Evolutionary conservation across 1,140 invertebrate species (phyloP), one percentile per base, ranked within the genome.

Genomic region (Aricia agestis): DNA sequence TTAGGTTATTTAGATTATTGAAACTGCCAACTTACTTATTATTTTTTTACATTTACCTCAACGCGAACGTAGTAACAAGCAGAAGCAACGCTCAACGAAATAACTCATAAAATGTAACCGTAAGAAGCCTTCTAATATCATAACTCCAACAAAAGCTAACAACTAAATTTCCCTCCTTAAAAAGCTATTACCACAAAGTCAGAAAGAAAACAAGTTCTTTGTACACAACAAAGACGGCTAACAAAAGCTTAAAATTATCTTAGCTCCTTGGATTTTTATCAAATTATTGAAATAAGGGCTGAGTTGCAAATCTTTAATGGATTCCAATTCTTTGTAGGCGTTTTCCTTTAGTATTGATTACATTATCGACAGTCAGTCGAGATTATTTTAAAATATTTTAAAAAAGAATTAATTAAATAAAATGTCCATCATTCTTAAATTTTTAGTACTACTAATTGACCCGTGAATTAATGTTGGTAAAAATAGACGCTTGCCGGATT

Each of bases 301-400:
- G 59, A 63, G 19, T 63, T 19, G 59, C 59, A 13, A 18, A 63
- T 1, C 59, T 63, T 17, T 63, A 25, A 63, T 63, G 18, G 59
- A 63, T 25, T 63, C 19, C 18, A 25, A 63, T 63, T 63, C 59
- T 63, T 63, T 63, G 59, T 63, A 63, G 18, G 59, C 59, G 59
- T 63, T 63, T 59, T 57, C 36, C 45, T 52, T 63, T 25, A 13
- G 45, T 52, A 15, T 52, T 52, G 13, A 52, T 52, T 52, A 4
- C 7, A 52, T 52, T 15, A 52, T 15, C 6, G 36, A 52, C 45
- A 11, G 11, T 52, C 1, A 25, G 25, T 25, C 25, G 25, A 25
- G 45, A 52, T 52, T 13, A 11, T 52, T 52, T 9, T 36, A 9
- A 36, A 36, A 36, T 36, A 36, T 36, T 36, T 9, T 36, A 36